Base-by-base conservation (phyloP, 1,140 invertebrate species). In the Aphidius gifuensis region DNA sequence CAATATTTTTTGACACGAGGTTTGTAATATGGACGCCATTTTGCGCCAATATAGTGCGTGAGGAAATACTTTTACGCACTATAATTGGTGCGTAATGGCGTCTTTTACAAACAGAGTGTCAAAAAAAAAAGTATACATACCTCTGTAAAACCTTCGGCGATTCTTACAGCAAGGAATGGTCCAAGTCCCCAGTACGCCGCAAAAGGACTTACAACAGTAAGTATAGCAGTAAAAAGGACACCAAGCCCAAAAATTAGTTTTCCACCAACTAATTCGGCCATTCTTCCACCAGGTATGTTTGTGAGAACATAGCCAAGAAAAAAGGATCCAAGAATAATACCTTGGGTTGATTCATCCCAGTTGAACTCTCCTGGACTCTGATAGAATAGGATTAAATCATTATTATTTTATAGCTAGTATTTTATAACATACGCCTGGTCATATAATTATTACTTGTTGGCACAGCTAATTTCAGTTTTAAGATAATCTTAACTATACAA, bases 241-340 rank as follows among this genome's bases (percentile, higher is more conserved):
- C 92, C 92, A 50, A 88, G 72, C 32, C 90, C 90, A 71, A 92
- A 92, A 42, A 94, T 85, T 54, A 87, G 78, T 79, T 94, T 94
- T 46, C 91, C 90, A 9, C 91, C 91, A 72, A 88, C 85, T 72
- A 87, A 81, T 74, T 92, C 90, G 2, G 91, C 90, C 76, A 93
- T 82, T 62, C 90, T 82, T 1, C 92, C 92, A 47, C 92, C 93
- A 8, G 93, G 92, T 44, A 96, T 85, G 82, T 95, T 93, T 21
- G 92, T 93, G 51, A 91, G 74, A 6, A 94, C 88, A 80, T 94
- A 94, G 57, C 92, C 92, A 72, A 91, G 88, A 79, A 93, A 94
- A 80, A 94, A 94, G 51, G 90, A 88, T 7, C 92, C 90, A 48
- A 94, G 80, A 64, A 95, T 90, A 61, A 92, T 77, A 56, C 91